A percentile compares a stretch with the other conserved stretches of the same genome.
Evolutionary conservation across 2,888 invertebrate species (phyloP).

Genomic region (Cosmorhoe ocellata): DNA sequence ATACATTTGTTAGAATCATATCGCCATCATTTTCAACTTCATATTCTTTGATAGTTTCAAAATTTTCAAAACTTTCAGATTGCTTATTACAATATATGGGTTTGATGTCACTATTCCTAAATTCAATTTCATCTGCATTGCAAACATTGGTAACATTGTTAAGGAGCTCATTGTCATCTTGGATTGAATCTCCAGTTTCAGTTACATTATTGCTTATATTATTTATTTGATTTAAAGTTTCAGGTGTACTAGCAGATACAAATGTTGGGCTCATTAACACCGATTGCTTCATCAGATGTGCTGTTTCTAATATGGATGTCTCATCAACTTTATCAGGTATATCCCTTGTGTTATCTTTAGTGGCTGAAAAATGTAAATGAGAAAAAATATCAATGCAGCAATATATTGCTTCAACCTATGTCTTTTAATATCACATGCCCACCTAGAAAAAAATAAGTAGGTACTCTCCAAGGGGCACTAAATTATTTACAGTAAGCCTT

Average conservation of each 20-base stretch:
- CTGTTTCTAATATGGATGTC: constrained; percentile 67
- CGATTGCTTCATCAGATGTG: constrained; percentile 66
- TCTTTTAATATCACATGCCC: no score
- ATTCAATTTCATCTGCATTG: neutral
- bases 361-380: constrained; percentile 6
- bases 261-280: constrained; percentile 71
- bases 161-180: neutral
- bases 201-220: neutral
- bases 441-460: no score
- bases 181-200: constrained; percentile 2
- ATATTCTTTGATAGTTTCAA: constrained; percentile 22
- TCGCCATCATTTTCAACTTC: constrained; percentile 22
- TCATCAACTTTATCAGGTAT: constrained; percentile 27
- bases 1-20: constrained; percentile 20
- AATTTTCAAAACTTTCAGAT: constrained; percentile 1
- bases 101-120: neutral
- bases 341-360: constrained; percentile 2
- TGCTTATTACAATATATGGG: neutral
- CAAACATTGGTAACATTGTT: neutral
- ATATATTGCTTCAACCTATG: no score
- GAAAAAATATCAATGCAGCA: no score
- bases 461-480: no score
- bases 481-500: no score
- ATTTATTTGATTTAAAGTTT: constrained; percentile 40
- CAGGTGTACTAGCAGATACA: constrained; percentile 42